Base-by-base conservation (phyloP, 1,140 invertebrate species). In the Bactericera cockerelli region DNA sequence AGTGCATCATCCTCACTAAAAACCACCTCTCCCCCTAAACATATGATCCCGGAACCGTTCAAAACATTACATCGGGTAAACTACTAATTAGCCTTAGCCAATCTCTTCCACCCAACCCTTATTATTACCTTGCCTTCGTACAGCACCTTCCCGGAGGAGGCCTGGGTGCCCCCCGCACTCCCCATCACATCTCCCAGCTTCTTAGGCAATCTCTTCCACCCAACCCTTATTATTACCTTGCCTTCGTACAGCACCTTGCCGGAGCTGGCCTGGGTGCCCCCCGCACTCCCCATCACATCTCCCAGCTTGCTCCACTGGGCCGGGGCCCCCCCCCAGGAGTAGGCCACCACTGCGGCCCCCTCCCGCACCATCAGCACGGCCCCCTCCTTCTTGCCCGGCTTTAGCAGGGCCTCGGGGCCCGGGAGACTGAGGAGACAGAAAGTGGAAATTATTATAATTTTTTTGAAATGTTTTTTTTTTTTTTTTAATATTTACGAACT, bases 171-270 rank as follows among this genome's bases (percentile, higher is more conserved):
- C n/a, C 57, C 33, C 22, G 81, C 77, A 2, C 84, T 82, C 2
- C 93, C 91, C 63, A 90, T 80, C 1, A 96, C 89, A 69, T 95
- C 89, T 1, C 93, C 93, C 53, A 96, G 75, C 71, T 89, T 84
- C 56, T 80, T 79, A n/a, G n/a, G 93, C 93, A 97, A 36, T 81
- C 76, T 21, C 75, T 67, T 49, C 82, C 76, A 4, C 75, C 77
- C 2, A n/a, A n/a, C n/a, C n/a, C n/a, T n/a, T n/a, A n/a, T n/a
- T n/a, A 4, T 49, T 49, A 80, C 79, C 70, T 84, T 81, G 64
- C 92, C 92, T 67, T 94, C 83, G 69, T 82, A 81, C 59, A 89
- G 70, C 21, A 81, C 82, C 71, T 91, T 94, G 6, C 84, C 80
- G 0, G 77, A 77, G 16, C 75, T 75, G 26, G 73, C 77, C 55